Conservation (phyloP, 2,797 vertebrate species). For the Aldrovandia affinis region DNA sequence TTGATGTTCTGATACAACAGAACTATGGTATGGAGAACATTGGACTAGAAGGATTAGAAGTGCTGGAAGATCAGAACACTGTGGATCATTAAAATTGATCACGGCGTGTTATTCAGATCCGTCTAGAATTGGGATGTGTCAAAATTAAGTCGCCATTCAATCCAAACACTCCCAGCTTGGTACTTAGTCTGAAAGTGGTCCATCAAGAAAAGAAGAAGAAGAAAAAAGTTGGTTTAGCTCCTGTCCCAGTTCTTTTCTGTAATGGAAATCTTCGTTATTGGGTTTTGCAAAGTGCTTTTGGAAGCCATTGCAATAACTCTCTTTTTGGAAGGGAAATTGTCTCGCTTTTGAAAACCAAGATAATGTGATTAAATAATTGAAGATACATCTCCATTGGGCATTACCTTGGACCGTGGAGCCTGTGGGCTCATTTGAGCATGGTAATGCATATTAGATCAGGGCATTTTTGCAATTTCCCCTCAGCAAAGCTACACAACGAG, state of each 20-base stretch:
- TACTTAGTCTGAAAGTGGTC: slow-evolving; percentile 14
- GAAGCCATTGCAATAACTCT: slow-evolving; percentile 16
- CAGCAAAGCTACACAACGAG: slow-evolving; percentile 13
- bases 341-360: slow-evolving; percentile 21
- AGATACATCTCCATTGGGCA: slow-evolving; percentile 18
- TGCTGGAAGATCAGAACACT: slow-evolving; percentile 29
- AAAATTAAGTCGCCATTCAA: slow-evolving; percentile 14
- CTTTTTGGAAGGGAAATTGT: slow-evolving; percentile 12
- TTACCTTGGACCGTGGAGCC: slow-evolving; percentile 8
- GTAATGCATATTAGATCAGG: slow-evolving; percentile 26
- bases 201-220: slow-evolving; percentile 6
- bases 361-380: slow-evolving; percentile 17
- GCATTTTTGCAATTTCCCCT: slow-evolving; percentile 14
- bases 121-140: slow-evolving; percentile 15
- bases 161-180: neutral
- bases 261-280: slow-evolving; percentile 31
- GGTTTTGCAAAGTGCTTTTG: slow-evolving; percentile 31
- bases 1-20: slow-evolving; percentile 22
- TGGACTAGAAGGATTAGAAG: slow-evolving; percentile 29
- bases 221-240: neutral
- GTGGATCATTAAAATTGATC: slow-evolving; percentile 39
- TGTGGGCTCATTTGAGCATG: slow-evolving; percentile 29
- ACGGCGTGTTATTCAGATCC: slow-evolving; percentile 27
- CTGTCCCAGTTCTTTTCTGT: slow-evolving; percentile 6
- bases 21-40: slow-evolving; percentile 24